Conservation (phyloP, 1,140 invertebrate genomes). For the Leptopilina clavipes region DNA sequence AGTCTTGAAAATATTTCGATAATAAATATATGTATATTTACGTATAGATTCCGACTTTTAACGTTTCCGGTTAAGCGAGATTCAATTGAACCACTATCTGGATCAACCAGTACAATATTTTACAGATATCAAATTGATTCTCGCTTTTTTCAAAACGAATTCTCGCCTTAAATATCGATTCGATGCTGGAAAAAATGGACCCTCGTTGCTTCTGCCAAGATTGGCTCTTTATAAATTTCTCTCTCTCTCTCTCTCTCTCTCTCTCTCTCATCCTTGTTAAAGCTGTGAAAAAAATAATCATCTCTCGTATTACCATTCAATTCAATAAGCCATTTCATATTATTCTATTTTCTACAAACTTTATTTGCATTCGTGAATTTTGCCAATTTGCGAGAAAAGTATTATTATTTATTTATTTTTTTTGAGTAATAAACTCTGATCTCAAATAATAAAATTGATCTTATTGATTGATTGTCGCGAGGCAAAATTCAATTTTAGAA, state of each 20-base stretch:
- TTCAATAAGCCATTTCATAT: background rate
- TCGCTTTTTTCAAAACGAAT: conserved; percentile 16
- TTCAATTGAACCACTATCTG: conserved; percentile 32
- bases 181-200: conserved; percentile 32
- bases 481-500: too few species aligned
- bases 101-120: conserved; percentile 27
- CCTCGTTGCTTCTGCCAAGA: conserved; percentile 30
- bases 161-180: conserved; percentile 18
- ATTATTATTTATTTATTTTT: too few species aligned
- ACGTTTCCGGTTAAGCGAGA: conserved; percentile 19
- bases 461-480: too few species aligned
- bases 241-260: background rate
- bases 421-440: background rate
- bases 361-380: background rate
- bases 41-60: background rate
- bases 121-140: conserved; percentile 25
- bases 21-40: background rate
- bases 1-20: conserved; percentile 8
- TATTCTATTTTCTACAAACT: conserved; percentile 3
- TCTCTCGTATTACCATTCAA: background rate
- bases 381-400: background rate
- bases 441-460: background rate
- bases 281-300: background rate
- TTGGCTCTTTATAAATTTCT: conserved; percentile 30
- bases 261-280: background rate